A percentile compares a stretch with the other conserved stretches of the same genome.
These are phyloP conservation scores for Vanessa tameamea DNA, from an alignment of 1,140 invertebrate species.

Conservation along the genomic window DNA sequence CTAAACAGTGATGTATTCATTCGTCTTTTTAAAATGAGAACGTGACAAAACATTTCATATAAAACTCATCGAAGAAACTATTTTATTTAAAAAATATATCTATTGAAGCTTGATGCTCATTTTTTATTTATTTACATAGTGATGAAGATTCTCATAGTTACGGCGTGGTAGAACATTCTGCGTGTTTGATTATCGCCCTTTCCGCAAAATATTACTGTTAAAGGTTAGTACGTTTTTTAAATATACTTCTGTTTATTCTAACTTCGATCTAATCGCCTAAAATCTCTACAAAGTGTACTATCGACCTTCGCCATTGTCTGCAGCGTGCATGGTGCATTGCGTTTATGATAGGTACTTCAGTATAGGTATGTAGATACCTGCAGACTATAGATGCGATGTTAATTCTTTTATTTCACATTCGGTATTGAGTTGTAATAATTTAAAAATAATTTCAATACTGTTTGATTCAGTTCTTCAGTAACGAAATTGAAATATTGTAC, in stretches of 20 bases:
- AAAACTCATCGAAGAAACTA: conserved; percentile 73
- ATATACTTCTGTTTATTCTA: conserved; percentile 34
- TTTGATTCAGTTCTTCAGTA: not conserved
- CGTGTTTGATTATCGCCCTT: conserved; percentile 67
- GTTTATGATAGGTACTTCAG: conserved; percentile 57
- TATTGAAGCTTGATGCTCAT: conserved; percentile 77
- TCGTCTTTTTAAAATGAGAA: conserved; percentile 80
- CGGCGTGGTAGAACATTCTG: conserved; percentile 78
- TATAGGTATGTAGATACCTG: conserved; percentile 38
- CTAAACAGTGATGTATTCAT: conserved; percentile 71
- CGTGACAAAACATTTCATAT: conserved; percentile 77
- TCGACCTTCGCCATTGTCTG: conserved; percentile 79
- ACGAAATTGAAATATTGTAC: not conserved
- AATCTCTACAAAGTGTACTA: conserved; percentile 53
- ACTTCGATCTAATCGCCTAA: conserved; percentile 21
- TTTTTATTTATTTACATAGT: conserved; percentile 81
- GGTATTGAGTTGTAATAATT: conserved; percentile 4
- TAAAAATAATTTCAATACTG: not conserved
- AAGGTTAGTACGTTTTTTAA: conserved; percentile 67
- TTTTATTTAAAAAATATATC: conserved; percentile 75
- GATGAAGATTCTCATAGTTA: conserved; percentile 78
- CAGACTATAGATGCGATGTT: conserved; percentile 19
- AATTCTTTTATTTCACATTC: conserved; percentile 16
- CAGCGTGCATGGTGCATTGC: conserved; percentile 79
- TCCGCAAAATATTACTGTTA: conserved; percentile 71